Conservation (phyloP, 2,113 vertebrate species). For the Pagrus major region DNA sequence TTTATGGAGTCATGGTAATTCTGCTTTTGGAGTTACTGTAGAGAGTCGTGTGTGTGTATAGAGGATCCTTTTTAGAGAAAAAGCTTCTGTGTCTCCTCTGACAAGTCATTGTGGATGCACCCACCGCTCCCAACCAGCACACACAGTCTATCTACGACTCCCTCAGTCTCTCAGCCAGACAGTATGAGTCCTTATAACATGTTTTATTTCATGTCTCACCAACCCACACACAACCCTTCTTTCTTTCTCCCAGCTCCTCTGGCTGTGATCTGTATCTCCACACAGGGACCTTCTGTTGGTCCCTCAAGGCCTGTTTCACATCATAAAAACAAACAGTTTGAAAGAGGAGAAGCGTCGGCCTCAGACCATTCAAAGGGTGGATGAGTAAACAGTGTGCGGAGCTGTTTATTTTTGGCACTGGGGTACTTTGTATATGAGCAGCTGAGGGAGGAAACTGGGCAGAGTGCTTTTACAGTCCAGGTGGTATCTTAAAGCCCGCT, state of each 20-base stretch:
- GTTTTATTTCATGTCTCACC: slow-evolving; percentile 68
- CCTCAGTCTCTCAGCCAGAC: slow-evolving; percentile 44
- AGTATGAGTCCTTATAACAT: slow-evolving; percentile 56
- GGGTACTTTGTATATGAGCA: slow-evolving; percentile 41
- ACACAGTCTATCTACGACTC: slow-evolving; percentile 21
- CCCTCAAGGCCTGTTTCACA: slow-evolving; percentile 72
- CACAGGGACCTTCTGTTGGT: slow-evolving; percentile 66
- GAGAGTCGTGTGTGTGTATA: background rate
- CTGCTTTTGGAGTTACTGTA: background rate
- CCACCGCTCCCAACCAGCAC: background rate
- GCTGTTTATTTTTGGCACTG: slow-evolving; percentile 58
- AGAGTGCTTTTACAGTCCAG: slow-evolving; percentile 21
- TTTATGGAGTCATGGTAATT: background rate
- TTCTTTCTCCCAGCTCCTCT: slow-evolving; percentile 48
- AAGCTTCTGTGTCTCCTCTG: background rate
- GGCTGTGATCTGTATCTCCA: slow-evolving; percentile 70
- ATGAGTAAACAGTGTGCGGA: slow-evolving; percentile 65
- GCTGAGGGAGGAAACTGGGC: slow-evolving; percentile 32
- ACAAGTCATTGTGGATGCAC: background rate
- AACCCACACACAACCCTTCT: slow-evolving; percentile 60
- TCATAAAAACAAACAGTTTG: slow-evolving; percentile 74
- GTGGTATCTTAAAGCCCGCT: slow-evolving; percentile 15
- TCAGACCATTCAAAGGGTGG: slow-evolving; percentile 41
- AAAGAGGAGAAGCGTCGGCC: slow-evolving; percentile 49
- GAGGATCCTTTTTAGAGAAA: background rate